Evolutionary conservation across 2,888 invertebrate species (phyloP), one percentile per base, ranked within the genome.

Genomic region (Nomada ruficornis): DNA sequence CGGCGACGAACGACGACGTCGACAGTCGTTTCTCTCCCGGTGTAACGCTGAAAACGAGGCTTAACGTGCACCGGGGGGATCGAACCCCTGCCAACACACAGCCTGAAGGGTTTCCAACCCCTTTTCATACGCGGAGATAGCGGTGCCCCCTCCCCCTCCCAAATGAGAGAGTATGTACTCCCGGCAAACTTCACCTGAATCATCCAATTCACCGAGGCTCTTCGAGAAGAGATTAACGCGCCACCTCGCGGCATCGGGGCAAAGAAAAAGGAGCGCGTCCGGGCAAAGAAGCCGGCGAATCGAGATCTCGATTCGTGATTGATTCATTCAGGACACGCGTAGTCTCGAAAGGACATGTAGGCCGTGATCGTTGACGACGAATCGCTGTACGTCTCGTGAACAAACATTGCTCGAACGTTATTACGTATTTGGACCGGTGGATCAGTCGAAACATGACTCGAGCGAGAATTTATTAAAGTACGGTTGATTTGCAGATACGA

Each of bases 51-150:
- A 82, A 86, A 88, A 88, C 83, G 86, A 82, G 82, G 88, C 87
- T 88, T 86, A 88, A 86, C 86, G 76, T 72, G 83, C 83, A 74
- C 77, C 85, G 71, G 76, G 87, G 36, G 86, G 87, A 80, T 88
- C 88, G 80, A 86, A 87, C 89, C 88, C 89, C 80, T 78, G 67
- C 77, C 87, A 80, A 83, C 76, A 50, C 74, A 54, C 79, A 65
- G 74, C 87, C 89, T 72, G 83, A 85, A 83, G 89, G 90, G 89
- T 80, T 90, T 89, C 82, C 85, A 89, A 90, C 90, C 89, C 88
- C 86, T 90, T 90, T 86, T 87, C 87, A 82, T 42, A 72, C 77
- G 76, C 83, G 84, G 74, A 88, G 86, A 84, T 85, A 88, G 77
- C 83, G 82, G 75, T 67, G 82, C 68, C 67, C 80, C 72, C 69